Percentiles rank a stretch among this genome's conserved stretches.
Conservation (phyloP, 2,888 invertebrate species). For the Scaptomyza reducta region DNA sequence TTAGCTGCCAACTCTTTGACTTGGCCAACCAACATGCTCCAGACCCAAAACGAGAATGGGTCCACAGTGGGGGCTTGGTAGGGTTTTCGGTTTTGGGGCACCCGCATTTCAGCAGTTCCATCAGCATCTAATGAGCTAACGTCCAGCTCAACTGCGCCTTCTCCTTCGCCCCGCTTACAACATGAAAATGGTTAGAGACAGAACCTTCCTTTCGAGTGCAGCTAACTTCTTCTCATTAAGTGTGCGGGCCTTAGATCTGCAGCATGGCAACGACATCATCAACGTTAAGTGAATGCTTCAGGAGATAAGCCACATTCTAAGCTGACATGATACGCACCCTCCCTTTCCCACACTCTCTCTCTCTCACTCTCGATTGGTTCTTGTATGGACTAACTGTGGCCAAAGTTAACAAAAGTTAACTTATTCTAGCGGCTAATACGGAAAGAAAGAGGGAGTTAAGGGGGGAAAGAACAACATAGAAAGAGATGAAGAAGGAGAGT, state of each 20-base stretch:
- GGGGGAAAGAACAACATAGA: background rate
- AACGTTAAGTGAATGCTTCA: slow-evolving; percentile 12
- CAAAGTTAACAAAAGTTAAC: background rate
- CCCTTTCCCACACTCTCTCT: background rate
- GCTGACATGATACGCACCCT: slow-evolving; percentile 30
- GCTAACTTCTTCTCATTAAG: slow-evolving; percentile 24
- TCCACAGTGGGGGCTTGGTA: background rate
- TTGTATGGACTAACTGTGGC: background rate
- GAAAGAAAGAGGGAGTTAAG: background rate
- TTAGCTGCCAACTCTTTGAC: slow-evolving; percentile 40
- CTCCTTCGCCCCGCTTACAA: background rate
- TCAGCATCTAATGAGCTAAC: slow-evolving; percentile 19
- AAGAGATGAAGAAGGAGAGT: background rate
- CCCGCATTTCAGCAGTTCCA: slow-evolving; percentile 45
- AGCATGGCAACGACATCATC: slow-evolving; percentile 26
- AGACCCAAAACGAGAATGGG: no score
- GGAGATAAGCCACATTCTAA: slow-evolving; percentile 15
- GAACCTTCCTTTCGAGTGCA: background rate
- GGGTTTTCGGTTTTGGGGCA: slow-evolving; percentile 1
- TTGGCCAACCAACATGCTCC: slow-evolving; percentile 4
- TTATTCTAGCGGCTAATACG: background rate
- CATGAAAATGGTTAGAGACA: background rate
- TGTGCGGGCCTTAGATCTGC: slow-evolving; percentile 16
- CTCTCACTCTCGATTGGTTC: background rate
- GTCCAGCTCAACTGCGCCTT: background rate